Evolutionary conservation across 2,113 vertebrate genomes (phyloP).

Genomic region (Eonycteris spelaea): DNA sequence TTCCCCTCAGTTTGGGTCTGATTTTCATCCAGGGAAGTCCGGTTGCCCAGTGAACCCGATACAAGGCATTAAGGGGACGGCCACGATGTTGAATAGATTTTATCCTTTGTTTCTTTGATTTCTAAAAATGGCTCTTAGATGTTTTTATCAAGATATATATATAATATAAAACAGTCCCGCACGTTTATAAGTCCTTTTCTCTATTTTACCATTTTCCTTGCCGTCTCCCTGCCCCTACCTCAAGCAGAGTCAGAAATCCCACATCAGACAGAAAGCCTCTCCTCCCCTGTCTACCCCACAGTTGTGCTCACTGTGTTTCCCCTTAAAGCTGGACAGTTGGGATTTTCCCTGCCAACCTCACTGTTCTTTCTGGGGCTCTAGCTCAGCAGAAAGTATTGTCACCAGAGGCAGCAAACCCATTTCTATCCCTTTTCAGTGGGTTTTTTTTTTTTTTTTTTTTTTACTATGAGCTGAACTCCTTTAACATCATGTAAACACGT

Average conservation of each 20-base stretch:
- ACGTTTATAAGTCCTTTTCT: not conserved
- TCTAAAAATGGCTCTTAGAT: not conserved
- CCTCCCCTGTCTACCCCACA: rapidly evolving
- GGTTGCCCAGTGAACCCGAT: not conserved
- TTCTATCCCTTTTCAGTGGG: not conserved
- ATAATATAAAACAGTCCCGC: too few species aligned
- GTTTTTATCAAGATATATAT: not conserved
- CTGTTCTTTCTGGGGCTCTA: not conserved
- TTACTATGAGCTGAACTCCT: not conserved
- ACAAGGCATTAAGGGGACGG: not conserved
- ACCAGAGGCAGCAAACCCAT: not conserved
- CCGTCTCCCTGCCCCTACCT: not conserved
- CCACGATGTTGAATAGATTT: not conserved
- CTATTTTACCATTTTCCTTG: rapidly evolving
- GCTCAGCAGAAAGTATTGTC: not conserved
- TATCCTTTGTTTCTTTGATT: not conserved
- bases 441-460: too few species aligned
- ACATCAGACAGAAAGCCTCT: too few species aligned
- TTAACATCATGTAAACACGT: constrained; percentile 36
- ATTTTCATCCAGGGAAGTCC: not conserved
- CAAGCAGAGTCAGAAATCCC: not conserved
- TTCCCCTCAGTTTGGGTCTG: not conserved
- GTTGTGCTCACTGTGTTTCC: not conserved
- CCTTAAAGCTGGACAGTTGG: not conserved
- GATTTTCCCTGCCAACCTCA: not conserved